phyloP scores from a whole-genome alignment of 2,113 vertebrate species.

The Theristicus caerulescens region DNA sequence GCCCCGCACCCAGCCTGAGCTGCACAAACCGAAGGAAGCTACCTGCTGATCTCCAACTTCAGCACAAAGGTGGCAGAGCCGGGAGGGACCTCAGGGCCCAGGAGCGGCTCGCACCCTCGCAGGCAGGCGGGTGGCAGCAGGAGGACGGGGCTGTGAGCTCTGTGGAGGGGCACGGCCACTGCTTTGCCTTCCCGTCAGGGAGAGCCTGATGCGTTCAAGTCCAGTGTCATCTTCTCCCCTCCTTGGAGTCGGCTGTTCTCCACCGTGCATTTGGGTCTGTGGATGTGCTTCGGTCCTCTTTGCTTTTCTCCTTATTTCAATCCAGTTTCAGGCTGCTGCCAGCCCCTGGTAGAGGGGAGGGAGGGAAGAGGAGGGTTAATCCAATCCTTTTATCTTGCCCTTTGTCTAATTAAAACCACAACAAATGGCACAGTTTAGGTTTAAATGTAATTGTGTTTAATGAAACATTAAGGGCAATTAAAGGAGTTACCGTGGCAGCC shows the following conservation, averaged over 20 bases:
- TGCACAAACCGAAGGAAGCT: accelerated
- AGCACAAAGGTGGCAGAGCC: background rate
- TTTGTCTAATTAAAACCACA: conserved; percentile 75
- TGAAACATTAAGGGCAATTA: conserved; percentile 78
- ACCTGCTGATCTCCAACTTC: background rate
- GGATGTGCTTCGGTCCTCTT: background rate
- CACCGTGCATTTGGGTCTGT: accelerated
- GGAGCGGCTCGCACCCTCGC: background rate
- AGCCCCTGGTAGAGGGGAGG: background rate
- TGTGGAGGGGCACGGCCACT: background rate
- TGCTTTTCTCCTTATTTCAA: background rate
- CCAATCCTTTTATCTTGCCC: conserved; percentile 67
- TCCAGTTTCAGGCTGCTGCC: background rate
- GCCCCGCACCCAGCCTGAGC: background rate
- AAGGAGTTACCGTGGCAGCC: conserved; percentile 66
- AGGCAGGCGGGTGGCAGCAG: background rate
- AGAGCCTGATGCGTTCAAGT: background rate
- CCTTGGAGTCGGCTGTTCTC: background rate
- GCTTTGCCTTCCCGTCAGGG: background rate
- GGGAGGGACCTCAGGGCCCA: accelerated
- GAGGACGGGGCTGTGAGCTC: background rate
- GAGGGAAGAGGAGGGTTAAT: conserved; percentile 56
- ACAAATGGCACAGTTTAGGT: conserved; percentile 75
- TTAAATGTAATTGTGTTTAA: conserved; percentile 78
- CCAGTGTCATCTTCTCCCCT: background rate